Percentiles rank a stretch among this genome's conserved stretches.
These are phyloP conservation scores for Malthinus seriepunctatus DNA, from an alignment of 2,888 invertebrate species.

Conservation along the genomic window DNA sequence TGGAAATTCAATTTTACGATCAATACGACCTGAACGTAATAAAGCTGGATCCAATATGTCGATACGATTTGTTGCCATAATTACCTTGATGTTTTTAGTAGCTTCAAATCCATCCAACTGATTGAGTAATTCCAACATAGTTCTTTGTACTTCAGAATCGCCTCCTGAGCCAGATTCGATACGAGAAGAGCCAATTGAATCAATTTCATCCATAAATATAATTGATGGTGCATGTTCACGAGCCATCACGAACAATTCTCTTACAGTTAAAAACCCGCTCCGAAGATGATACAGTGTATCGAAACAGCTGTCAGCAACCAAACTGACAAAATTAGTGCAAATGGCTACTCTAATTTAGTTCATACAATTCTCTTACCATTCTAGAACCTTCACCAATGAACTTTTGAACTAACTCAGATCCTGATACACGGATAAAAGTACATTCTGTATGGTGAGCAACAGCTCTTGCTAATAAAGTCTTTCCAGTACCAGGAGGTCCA, in stretches of 20 bases:
- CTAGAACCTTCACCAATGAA: conserved; percentile 99
- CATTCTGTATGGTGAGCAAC: conserved; percentile 99
- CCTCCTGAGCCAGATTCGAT: conserved; percentile 98
- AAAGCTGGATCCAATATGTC: conserved; percentile 98
- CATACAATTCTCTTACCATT: conserved; percentile 96
- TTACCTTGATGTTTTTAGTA: conserved; percentile 98
- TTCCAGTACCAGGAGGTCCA: conserved; percentile 93
- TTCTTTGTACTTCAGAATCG: conserved; percentile 98
- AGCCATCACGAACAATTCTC: conserved; percentile 99
- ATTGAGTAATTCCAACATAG: conserved; percentile 97
- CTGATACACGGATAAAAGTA: conserved; percentile 98
- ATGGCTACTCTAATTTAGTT: too few species aligned
- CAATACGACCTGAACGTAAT: conserved; percentile 96
- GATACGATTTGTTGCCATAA: conserved; percentile 99
- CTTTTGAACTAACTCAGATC: conserved; percentile 98
- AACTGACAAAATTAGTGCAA: too few species aligned
- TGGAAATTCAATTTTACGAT: conserved; percentile 99
- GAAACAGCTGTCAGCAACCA: too few species aligned
- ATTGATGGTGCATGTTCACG: conserved; percentile 99
- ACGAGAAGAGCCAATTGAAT: conserved; percentile 98
- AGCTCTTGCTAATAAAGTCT: conserved; percentile 94
- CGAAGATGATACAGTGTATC: too few species aligned
- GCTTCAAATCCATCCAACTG: conserved; percentile 99
- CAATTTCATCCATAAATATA: conserved; percentile 99
- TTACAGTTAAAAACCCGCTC: too few species aligned